Conservation (phyloP, 1,140 invertebrate species). For the Anthonomus grandis region DNA sequence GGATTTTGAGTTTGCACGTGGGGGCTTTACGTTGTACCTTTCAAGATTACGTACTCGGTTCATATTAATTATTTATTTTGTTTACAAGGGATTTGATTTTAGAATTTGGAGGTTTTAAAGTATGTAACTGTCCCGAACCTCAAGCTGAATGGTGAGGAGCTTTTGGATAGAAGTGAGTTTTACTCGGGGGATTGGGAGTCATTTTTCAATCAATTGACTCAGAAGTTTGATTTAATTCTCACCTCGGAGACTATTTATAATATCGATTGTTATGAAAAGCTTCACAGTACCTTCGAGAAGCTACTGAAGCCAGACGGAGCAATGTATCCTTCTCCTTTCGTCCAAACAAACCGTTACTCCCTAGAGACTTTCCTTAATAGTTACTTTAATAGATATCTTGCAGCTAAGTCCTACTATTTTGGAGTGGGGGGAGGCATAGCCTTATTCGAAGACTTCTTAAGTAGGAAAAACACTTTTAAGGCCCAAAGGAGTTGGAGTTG, state of each 20-base stretch:
- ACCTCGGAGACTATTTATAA: conserved; percentile 93
- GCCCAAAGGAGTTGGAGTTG: conserved; percentile 18
- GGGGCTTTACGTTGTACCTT: conserved; percentile 64
- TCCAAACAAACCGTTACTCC: conserved; percentile 9
- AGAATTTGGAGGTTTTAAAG: conserved; percentile 76
- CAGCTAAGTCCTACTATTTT: conserved; percentile 86
- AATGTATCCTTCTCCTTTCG: conserved; percentile 54
- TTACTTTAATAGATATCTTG: conserved; percentile 57
- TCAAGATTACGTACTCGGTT: conserved; percentile 88
- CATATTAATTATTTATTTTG: background rate
- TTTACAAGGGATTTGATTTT: background rate
- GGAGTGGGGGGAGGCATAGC: conserved; percentile 80
- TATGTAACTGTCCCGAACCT: conserved; percentile 77
- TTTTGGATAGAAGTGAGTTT: conserved; percentile 58
- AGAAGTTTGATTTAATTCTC: conserved; percentile 78
- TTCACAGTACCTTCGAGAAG: conserved; percentile 65
- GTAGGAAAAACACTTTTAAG: conserved; percentile 20
- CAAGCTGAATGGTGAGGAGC: conserved; percentile 60
- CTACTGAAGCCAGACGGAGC: conserved; percentile 64
- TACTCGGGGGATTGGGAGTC: conserved; percentile 79
- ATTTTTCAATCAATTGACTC: conserved; percentile 51
- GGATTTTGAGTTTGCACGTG: conserved; percentile 65
- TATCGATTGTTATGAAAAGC: conserved; percentile 70
- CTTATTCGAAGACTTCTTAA: conserved; percentile 60
- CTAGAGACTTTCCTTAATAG: background rate